A percentile compares a stretch with the other conserved stretches of the same genome.
Evolutionary conservation across 2,888 invertebrate genomes (phyloP).

Genomic region (Agrotis ipsilon): DNA sequence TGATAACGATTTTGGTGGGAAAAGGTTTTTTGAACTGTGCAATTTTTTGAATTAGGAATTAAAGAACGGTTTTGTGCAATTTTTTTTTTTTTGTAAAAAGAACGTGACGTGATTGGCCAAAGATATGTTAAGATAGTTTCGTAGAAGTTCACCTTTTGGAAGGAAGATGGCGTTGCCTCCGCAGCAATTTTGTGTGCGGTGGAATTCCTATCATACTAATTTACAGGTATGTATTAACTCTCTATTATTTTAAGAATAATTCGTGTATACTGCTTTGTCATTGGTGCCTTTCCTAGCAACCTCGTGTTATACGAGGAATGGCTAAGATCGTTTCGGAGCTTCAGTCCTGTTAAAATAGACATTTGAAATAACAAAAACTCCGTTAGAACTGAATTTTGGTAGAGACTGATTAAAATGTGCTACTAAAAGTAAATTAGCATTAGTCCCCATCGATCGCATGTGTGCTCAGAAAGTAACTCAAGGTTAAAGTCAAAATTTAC

Average conservation of each 20-base stretch:
- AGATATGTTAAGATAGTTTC: conserved; percentile 64
- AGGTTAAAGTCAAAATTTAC: too few relatives aligned
- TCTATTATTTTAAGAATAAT: not conserved
- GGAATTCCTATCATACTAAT: conserved; percentile 96
- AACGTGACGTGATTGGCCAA: conserved; percentile 62
- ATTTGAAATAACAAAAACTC: too few relatives aligned
- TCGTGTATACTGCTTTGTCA: too few relatives aligned
- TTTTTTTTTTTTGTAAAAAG: conserved; percentile 65
- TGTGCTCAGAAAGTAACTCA: too few relatives aligned
- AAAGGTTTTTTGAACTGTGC: conserved; percentile 63
- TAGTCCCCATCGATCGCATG: too few relatives aligned
- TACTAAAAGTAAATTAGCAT: too few relatives aligned
- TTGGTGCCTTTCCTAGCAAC: too few relatives aligned
- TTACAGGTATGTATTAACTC: conserved; percentile 89
- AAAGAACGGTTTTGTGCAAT: conserved; percentile 75
- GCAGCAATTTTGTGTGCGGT: conserved; percentile 94
- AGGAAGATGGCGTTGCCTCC: conserved; percentile 89
- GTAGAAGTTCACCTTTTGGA: conserved; percentile 51
- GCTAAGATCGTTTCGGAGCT: too few relatives aligned
- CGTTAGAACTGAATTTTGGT: too few relatives aligned
- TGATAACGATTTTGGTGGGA: conserved; percentile 72
- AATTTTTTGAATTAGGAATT: conserved; percentile 63
- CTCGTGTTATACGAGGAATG: too few relatives aligned
- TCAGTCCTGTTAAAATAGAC: too few relatives aligned
- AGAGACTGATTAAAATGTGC: too few relatives aligned